These are phyloP conservation scores for Stenodera caucasica DNA, from an alignment of 2,888 invertebrate genomes.

Conservation along the genomic window DNA sequence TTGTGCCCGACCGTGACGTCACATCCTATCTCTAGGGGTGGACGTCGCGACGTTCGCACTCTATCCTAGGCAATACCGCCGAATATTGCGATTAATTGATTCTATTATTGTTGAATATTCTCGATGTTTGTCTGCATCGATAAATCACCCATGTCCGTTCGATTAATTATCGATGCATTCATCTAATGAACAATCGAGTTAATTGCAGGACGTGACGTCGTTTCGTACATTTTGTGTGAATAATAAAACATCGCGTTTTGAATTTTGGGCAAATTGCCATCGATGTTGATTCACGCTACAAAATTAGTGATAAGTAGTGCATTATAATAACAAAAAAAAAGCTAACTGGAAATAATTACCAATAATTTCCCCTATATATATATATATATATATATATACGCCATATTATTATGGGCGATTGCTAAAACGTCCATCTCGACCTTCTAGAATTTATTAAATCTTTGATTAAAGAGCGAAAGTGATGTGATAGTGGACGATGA, in stretches of 20 bases:
- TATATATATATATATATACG: not conserved
- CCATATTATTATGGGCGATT: too few species aligned
- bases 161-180: constrained; percentile 52
- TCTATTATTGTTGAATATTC: not conserved
- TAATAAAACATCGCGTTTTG: constrained; percentile 40
- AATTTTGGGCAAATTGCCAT: constrained; percentile 39
- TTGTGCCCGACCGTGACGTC: constrained; percentile 43
- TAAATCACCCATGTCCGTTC: constrained; percentile 18
- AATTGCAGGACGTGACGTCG: constrained; percentile 53
- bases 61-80: too few species aligned
- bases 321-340: constrained; percentile 23
- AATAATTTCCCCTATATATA: not conserved
- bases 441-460: constrained; percentile 16
- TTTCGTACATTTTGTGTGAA: constrained; percentile 41
- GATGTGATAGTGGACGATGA: constrained; percentile 4
- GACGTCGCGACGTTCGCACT: not conserved
- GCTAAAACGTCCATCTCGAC: too few species aligned
- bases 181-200: constrained; percentile 51
- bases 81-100: too few species aligned
- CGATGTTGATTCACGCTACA: constrained; percentile 34
- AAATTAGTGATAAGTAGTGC: constrained; percentile 42
- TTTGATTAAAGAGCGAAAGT: constrained; percentile 18
- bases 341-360: not conserved
- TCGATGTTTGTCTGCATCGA: not conserved
- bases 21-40: constrained; percentile 31